Base-by-base conservation (phyloP, 2,888 invertebrate species). In the Drosophila melanocephala region DNA sequence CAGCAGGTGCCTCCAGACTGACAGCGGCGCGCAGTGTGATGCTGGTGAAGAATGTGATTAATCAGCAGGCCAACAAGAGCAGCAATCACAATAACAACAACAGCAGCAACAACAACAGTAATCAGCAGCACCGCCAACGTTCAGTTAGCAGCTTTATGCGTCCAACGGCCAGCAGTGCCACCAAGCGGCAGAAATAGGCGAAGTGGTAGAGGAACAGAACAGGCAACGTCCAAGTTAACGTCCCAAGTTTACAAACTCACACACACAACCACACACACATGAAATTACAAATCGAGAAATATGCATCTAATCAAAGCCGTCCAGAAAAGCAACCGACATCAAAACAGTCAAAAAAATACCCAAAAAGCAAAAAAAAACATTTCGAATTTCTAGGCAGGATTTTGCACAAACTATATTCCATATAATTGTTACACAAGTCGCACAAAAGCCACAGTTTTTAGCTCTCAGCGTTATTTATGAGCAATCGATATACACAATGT, bases 161-260 rank as follows among this genome's bases (percentile, higher is more conserved):
- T 88, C 97, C 97, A 1, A 98, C 98, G 0, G 96, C 97, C 33
- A 96, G 97, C 14, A 97, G 97, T 79, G 95, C 96, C 37, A 97
- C 97, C 60, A 96, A 97, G 92, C 90, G 93, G 5, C 90, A 86
- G 51, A 91, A 95, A 67, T 86, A 73, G 50, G 33, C 26, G 14
- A 28, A 22, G 30, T n/a, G 56, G n/a, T 28, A 19, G n/a, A 52
- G 52, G n/a, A 14, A 52, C n/a, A 19, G n/a, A 10, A 37, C 32
- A 56, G 55, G 28, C 56, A 67, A 56, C 56, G 75, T 72, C 81
- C 75, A 79, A 77, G 81, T 76, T 75, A 87, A 74, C 72, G 85
- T 76, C 77, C 87, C 81, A 79, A 83, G 85, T 85, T 75, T 77
- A 81, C 81, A 77, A 70, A 44, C 33, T 47, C n/a, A 57, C 61